Evolutionary conservation across 2,113 vertebrate species (phyloP), one percentile per base, ranked within the genome.

Genomic region (Rhynchopsitta pachyrhyncha): DNA sequence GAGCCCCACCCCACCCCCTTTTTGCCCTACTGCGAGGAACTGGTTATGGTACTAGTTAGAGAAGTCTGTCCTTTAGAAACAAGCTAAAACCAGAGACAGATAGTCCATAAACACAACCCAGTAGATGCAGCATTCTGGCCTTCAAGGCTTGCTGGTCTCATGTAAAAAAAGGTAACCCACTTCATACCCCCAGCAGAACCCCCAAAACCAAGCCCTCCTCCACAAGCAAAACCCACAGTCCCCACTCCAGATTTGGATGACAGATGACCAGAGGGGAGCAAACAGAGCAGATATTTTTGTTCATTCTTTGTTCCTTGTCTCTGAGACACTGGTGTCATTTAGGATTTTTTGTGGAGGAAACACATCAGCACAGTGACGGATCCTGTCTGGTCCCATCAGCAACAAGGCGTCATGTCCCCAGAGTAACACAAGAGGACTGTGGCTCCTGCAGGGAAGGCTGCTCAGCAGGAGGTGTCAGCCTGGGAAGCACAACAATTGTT

Each of bases 341-440:
- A 90, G 96, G 91, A 94, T 97, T 33, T 91, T 96, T 97, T 96
- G 94, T 82, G 92, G 93, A 94, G 92, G 24, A 96, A 84, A 96
- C 83, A 62, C 92, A 79, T 76, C 69, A 87, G 86, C 70, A 42
- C 86, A 69, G 83, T 97, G 96, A 96, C 88, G 86, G 95, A 93
- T 93, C 93, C 93, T 97, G 96, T 97, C 96, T 96, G 92, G 93
- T 96, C 81, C 96, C 95, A 97, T 97, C 97, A 97, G 95, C 89
- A 73, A 49, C 25, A 17, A 70, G 31, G 86, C 86, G 0, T 53
- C 1, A 41, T 59, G 74, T 95, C 89, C 96, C 92, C 78, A 20
- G 88, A 89, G 91, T 96, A 96, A 96, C 81, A 0, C 17, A 3
- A 77, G 88, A 53, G 95, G 92, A 96, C 93, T 95, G 95, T 73